Conservation (phyloP, 2,888 invertebrate species). For the Carcina quercana region DNA sequence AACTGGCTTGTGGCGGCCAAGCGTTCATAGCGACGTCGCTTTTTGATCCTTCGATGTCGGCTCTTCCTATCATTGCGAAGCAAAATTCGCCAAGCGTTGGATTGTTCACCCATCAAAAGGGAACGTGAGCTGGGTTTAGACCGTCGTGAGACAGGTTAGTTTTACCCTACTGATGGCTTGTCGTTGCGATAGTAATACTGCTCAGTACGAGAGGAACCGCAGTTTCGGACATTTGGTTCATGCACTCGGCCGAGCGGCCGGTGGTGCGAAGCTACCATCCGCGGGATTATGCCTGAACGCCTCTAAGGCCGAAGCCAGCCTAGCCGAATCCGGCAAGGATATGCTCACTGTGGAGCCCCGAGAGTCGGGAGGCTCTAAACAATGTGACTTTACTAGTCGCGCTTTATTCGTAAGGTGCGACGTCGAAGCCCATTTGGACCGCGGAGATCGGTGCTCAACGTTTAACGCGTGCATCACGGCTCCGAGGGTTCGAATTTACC, state of each 20-base stretch:
- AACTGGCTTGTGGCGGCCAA: slow-evolving; percentile 79
- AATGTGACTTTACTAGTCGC: slow-evolving; percentile 48
- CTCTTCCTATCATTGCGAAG: slow-evolving; percentile 85
- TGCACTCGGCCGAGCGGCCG: slow-evolving; percentile 77
- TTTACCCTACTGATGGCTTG: slow-evolving; percentile 74
- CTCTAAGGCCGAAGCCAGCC: slow-evolving; percentile 78
- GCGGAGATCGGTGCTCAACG: slow-evolving; percentile 39
- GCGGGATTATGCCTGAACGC: slow-evolving; percentile 70
- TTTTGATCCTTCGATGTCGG: slow-evolving; percentile 84
- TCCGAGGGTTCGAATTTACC: slow-evolving; percentile 26
- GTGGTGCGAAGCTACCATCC: slow-evolving; percentile 78
- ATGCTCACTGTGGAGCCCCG: slow-evolving; percentile 44
- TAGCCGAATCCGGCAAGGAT: slow-evolving; percentile 68
- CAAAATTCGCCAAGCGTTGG: slow-evolving; percentile 81
- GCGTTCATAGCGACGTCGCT: slow-evolving; percentile 79
- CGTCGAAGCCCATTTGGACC: slow-evolving; percentile 46
- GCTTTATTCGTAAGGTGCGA: slow-evolving; percentile 37
- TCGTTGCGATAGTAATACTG: slow-evolving; percentile 73
- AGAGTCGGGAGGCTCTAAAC: slow-evolving; percentile 61
- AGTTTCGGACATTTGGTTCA: slow-evolving; percentile 76
- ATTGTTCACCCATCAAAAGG: slow-evolving; percentile 81
- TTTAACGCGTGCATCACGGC: slow-evolving; percentile 30
- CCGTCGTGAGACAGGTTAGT: slow-evolving; percentile 78
- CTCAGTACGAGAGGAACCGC: slow-evolving; percentile 73
- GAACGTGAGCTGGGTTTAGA: slow-evolving; percentile 80